Base-by-base conservation (phyloP, 2,113 vertebrate species). In the Tachysurus vachellii region DNA sequence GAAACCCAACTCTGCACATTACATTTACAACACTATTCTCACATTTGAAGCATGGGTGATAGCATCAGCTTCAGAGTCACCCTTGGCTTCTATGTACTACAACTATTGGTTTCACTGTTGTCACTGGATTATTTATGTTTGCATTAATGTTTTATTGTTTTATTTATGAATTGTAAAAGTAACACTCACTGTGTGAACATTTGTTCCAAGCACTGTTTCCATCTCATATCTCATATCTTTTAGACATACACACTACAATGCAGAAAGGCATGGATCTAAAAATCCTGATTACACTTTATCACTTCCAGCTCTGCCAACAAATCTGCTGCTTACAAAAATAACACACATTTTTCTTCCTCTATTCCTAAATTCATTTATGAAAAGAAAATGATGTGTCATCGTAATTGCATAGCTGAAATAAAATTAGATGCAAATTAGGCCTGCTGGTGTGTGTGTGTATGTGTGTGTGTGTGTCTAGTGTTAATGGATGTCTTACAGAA, bases 351-450 rank as follows among this genome's bases (percentile, higher is more conserved):
- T 85, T 57, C 61, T 50, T 70, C 47, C 68, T 62, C 79, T 73
- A 44, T 84, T 85, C 66, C 85, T 47, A 87, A 89, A 90, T 90
- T 87, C 83, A 87, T 86, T 90, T 90, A 90, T 90, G 86, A 89
- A 90, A 90, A 87, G 86, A 90, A 90, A 87, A 90, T 82, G 81
- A 84, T 79, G 89, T 66, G 66, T 90, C 85, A 89, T 87, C 83
- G 83, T 90, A 87, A 90, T 89, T 91, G 86, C 86, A 28, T 53
- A 86, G 53, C 44, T 77, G 82, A 68, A 82, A 88, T 89, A 64
- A 87, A 87, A 90, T 87, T 88, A 86, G 84, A 91, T 91, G 87
- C 77, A 85, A 88, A 87, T 91, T 86, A 88, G 80, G 76, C 71
- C 57, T 88, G 77, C 31, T 80, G 31, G 31, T 77, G 57, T 84